Evolutionary conservation across 1,140 invertebrate genomes (phyloP).

Genomic region (Streblospio benedicti): DNA sequence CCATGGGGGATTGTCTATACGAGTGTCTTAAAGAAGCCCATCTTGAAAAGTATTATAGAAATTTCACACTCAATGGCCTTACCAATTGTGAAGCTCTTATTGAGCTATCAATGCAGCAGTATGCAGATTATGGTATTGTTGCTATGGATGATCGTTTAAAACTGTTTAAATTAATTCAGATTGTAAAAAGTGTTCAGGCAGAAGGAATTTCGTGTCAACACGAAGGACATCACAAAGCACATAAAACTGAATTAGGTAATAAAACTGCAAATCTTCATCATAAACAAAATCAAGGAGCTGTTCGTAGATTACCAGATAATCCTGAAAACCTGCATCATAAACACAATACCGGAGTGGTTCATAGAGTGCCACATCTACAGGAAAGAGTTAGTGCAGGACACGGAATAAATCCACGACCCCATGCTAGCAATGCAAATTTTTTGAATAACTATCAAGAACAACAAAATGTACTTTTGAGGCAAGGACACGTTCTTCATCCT

Average conservation of each 20-base stretch:
- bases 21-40: slow-evolving; percentile 39
- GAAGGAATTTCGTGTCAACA: slow-evolving; percentile 4
- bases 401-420: neutral
- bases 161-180: slow-evolving; percentile 36
- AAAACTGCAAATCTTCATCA: neutral
- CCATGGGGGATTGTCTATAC: slow-evolving; percentile 30
- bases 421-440: neutral
- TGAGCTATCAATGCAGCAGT: slow-evolving; percentile 33
- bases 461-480: neutral
- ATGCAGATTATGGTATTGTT: slow-evolving; percentile 31
- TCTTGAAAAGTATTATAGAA: slow-evolving; percentile 37
- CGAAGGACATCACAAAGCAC: neutral
- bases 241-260: neutral
- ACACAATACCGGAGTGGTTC: slow-evolving; percentile 9
- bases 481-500: neutral
- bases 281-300: slow-evolving; percentile 7
- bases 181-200: slow-evolving; percentile 36
- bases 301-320: slow-evolving; percentile 10
- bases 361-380: slow-evolving; percentile 4
- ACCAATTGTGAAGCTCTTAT: slow-evolving; percentile 35
- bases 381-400: neutral
- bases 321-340: neutral
- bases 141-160: slow-evolving; percentile 33
- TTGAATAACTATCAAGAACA: neutral
- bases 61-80: slow-evolving; percentile 28